These are phyloP conservation scores for Gobius niger DNA, from an alignment of 2,113 vertebrate genomes.

Conservation along the genomic window DNA sequence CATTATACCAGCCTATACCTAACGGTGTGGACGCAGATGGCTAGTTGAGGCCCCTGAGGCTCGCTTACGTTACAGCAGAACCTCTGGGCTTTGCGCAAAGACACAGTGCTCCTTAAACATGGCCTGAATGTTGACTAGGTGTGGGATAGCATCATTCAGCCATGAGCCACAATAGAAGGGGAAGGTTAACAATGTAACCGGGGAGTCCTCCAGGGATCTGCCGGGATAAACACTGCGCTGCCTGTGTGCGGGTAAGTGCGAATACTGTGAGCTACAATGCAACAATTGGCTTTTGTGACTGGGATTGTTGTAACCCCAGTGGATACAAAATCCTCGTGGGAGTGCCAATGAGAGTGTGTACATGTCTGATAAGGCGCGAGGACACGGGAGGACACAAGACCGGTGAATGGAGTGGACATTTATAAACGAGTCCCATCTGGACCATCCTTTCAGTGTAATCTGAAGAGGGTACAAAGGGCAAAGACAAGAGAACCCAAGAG, in stretches of 20 bases:
- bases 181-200: constrained; percentile 32
- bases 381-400: constrained; percentile 25
- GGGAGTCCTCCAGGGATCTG: constrained; percentile 29
- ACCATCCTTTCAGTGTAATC: constrained; percentile 45
- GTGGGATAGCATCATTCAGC: constrained; percentile 9
- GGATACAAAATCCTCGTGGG: constrained; percentile 21
- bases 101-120: constrained; percentile 8
- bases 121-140: constrained; percentile 31
- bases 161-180: constrained; percentile 5
- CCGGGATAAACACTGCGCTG: constrained; percentile 27
- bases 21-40: constrained; percentile 11
- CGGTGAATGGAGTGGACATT: constrained; percentile 30
- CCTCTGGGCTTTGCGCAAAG: constrained; percentile 7
- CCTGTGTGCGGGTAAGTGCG: neutral
- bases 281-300: constrained; percentile 23
- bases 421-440: constrained; percentile 38
- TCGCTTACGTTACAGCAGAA: neutral
- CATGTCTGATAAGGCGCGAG: constrained; percentile 49
- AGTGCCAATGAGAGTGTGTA: constrained; percentile 12
- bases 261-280: constrained; percentile 17
- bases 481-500: constrained; percentile 44
- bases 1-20: constrained; percentile 26
- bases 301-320: constrained; percentile 19
- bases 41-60: neutral
- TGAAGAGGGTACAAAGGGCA: constrained; percentile 35